Conservation (phyloP, 2,113 vertebrate genomes). For the Tursiops truncatus region DNA sequence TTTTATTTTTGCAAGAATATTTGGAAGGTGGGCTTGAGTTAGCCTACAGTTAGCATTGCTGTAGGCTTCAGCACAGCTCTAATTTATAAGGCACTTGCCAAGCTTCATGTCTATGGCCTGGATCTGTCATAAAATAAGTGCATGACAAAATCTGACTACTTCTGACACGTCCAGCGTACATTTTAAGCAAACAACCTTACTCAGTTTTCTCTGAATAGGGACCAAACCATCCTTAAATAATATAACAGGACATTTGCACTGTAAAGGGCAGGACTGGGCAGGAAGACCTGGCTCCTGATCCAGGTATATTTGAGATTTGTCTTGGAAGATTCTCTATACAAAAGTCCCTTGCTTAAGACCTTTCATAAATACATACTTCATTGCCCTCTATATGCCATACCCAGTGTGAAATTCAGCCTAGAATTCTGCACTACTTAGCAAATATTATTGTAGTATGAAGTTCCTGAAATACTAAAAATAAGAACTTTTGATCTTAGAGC, state of each 20-base stretch:
- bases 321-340: not conserved
- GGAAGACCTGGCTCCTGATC: not conserved
- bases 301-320: not conserved
- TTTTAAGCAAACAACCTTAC: conserved; percentile 50
- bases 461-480: conserved; percentile 27
- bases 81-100: conserved; percentile 62
- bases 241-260: conserved; percentile 14
- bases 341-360: not conserved
- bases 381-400: not conserved
- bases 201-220: conserved; percentile 51
- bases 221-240: conserved; percentile 50
- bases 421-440: not conserved
- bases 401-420: not conserved
- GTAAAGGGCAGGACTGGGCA: not conserved
- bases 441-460: not conserved
- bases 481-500: not conserved
- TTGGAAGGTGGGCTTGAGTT: not conserved
- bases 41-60: not conserved
- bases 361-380: not conserved
- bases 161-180: conserved; percentile 54
- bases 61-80: conserved; percentile 18
- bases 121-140: conserved; percentile 71
- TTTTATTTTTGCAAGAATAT: conserved; percentile 41
- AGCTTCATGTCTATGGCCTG: conserved; percentile 57
- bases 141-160: conserved; percentile 55